A percentile compares a stretch with the other conserved stretches of the same genome.
Evolutionary conservation across 2,113 vertebrate genomes (phyloP).

Genomic region (Clinocottus analis): DNA sequence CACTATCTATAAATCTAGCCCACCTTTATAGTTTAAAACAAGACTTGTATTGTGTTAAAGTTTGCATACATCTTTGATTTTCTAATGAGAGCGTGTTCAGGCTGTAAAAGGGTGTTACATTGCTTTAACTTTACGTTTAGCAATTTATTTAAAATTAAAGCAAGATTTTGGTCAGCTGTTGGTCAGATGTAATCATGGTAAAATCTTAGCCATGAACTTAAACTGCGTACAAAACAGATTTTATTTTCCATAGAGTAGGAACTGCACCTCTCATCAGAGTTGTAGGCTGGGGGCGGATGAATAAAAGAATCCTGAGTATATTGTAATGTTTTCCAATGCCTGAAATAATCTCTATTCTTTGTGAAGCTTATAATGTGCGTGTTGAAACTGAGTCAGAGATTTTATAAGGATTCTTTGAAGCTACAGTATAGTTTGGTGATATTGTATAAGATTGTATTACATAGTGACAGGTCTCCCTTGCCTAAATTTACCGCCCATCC

Average conservation of each 20-base stretch:
- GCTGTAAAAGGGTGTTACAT: neutral
- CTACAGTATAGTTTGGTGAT: constrained; percentile 6
- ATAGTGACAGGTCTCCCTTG: constrained; percentile 31
- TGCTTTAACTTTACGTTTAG: neutral
- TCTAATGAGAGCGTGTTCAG: neutral
- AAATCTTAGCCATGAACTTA: neutral
- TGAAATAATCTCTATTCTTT: constrained; percentile 15
- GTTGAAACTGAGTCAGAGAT: constrained; percentile 42
- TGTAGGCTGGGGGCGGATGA: neutral
- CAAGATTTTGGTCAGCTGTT: neutral
- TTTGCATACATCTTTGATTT: neutral
- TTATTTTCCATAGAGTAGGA: constrained; percentile 1
- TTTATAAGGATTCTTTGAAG: no score
- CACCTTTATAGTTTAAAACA: neutral
- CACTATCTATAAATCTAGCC: neutral
- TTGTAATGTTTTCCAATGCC: constrained; percentile 31
- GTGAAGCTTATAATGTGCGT: constrained; percentile 11
- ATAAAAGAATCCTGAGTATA: constrained; percentile 18
- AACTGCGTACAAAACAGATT: neutral
- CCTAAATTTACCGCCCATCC: constrained; percentile 35
- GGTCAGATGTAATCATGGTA: neutral
- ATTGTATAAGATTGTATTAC: constrained; percentile 28
- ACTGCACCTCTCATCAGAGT: neutral
- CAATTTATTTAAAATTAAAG: constrained; percentile 1
- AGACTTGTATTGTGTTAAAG: neutral